Evolutionary conservation across 2,113 vertebrate genomes (phyloP), one percentile per base, ranked within the genome.

Genomic region (Pimephales promelas): DNA sequence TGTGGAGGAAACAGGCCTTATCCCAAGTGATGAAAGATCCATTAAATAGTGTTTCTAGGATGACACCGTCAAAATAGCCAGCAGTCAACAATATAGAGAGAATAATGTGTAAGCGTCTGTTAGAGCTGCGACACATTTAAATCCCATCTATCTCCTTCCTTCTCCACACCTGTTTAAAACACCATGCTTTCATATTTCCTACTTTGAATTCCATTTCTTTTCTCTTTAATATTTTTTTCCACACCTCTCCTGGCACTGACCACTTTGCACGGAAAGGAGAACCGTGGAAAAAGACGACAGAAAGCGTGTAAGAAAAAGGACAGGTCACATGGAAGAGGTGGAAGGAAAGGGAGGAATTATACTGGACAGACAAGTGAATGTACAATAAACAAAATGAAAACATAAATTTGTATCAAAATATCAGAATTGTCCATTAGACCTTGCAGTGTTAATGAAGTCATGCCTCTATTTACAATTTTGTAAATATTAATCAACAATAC

Each of bases 191-290:
- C 47, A 47, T 34, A 13, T 72, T 47, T 81, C 68, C 56, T 59
- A 7, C 31, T 45, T 56, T 52, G 18, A 26, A 54, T 26, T 54
- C 52, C 24, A 8, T 56, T 57, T 73, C 62, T 79, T 14, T 22
- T 68, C 40, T 86, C 85, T 91, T 88, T 89, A 91, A 91, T 89
- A 88, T 89, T 86, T 90, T 86, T 86, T 18, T 52, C 0, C 88
- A 82, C 86, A 87, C 90, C 90, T 92, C 90, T 91, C 86, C 79
- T 87, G 89, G 88, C 87, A 88, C 83, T 84, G 85, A 43, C 86
- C 85, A 80, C 70, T 80, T 75, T 80, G 68, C 81, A 22, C 57
- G 59, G 85, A 31, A 49, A 52, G 81, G 61, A 73, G 28, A 4
- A 68, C 31, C 31, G 43, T 7, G 36, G 28, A 45, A 78, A 79